Conservation (phyloP, 2,113 vertebrate genomes). For the Agelaius tricolor region DNA sequence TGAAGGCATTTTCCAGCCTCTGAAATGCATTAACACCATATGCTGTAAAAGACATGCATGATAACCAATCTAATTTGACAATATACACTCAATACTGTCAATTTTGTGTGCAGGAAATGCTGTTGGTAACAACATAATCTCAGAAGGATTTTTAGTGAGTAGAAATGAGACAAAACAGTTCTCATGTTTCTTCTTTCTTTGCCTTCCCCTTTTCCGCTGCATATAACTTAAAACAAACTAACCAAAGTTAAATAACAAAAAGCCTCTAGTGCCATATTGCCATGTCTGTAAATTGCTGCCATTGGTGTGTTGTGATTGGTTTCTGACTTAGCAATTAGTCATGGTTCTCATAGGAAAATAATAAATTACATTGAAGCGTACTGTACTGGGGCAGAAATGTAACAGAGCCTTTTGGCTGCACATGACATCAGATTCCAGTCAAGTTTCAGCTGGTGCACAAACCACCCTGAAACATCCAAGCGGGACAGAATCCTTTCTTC, state of each 20-base stretch:
- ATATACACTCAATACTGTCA: background rate
- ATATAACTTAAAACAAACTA: slow-evolving; percentile 15
- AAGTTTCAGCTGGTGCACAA: background rate
- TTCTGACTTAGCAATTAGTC: slow-evolving; percentile 17
- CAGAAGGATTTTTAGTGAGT: slow-evolving; percentile 5
- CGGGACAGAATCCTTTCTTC: background rate
- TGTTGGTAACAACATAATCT: slow-evolving; percentile 17
- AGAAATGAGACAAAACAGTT: slow-evolving; percentile 34
- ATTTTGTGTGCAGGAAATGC: slow-evolving; percentile 5
- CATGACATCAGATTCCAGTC: background rate
- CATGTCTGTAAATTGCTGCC: background rate
- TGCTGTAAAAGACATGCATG: background rate
- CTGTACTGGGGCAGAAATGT: background rate
- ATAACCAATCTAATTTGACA: background rate
- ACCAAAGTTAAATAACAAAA: background rate
- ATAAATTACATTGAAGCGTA: background rate
- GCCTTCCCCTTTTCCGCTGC: background rate
- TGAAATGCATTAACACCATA: background rate
- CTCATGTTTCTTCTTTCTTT: slow-evolving; percentile 20
- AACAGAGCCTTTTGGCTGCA: background rate
- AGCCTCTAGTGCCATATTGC: background rate
- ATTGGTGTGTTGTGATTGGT: background rate
- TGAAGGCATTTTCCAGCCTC: slow-evolving; percentile 8
- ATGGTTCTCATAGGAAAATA: background rate
- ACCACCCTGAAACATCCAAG: background rate